Conservation (phyloP, 2,888 invertebrate genomes). For the Melanargia galathea region DNA sequence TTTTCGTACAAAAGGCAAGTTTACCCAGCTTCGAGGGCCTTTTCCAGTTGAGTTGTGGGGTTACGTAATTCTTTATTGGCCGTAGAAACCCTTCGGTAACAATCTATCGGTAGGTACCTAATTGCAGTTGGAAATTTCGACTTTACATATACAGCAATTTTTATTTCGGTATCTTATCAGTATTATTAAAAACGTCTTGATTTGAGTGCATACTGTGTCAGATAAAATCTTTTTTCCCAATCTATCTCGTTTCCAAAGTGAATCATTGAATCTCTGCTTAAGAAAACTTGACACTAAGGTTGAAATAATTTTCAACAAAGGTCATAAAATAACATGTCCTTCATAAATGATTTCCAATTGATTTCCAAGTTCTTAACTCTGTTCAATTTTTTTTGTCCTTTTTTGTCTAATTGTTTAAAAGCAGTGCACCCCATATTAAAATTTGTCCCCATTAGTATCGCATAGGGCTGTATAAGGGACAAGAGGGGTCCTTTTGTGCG, state of each 20-base stretch:
- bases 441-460: constrained; percentile 71
- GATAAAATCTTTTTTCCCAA: too few relatives aligned
- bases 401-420: constrained; percentile 62
- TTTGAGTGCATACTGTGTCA: too few relatives aligned
- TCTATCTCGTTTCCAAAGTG: too few relatives aligned
- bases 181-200: too few relatives aligned
- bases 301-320: too few relatives aligned
- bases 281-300: too few relatives aligned
- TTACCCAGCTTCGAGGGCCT: constrained; percentile 33
- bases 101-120: constrained; percentile 13
- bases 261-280: too few relatives aligned
- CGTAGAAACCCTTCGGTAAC: constrained; percentile 20
- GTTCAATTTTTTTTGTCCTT: constrained; percentile 10
- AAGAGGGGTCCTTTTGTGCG: constrained; percentile 65
- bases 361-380: constrained; percentile 11
- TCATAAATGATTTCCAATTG: not conserved
- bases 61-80: constrained; percentile 37
- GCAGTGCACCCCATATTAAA: constrained; percentile 72
- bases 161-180: not conserved
- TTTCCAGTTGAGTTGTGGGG: constrained; percentile 36
- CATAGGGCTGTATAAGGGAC: constrained; percentile 48
- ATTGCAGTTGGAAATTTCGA: not conserved
- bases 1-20: constrained; percentile 40
- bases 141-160: not conserved
- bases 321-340: not conserved